These are phyloP conservation scores for Rhadinocentrus ornatus DNA, from an alignment of 2,797 vertebrate genomes.

Conservation along the genomic window DNA sequence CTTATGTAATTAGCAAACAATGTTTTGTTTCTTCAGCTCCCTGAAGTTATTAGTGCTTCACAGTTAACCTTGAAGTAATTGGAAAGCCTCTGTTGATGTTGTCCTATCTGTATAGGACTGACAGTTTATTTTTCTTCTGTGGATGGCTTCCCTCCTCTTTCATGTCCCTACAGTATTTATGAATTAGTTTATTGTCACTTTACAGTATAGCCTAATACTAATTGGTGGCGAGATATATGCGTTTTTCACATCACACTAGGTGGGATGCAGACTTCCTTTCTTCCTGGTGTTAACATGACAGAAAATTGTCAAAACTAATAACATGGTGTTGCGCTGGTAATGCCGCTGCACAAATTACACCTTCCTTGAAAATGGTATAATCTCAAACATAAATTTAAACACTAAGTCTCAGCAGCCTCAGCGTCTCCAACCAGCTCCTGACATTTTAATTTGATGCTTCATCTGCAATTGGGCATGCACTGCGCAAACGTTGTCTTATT, in stretches of 20 bases:
- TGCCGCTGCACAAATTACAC: constrained; percentile 72
- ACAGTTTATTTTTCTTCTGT: constrained; percentile 76
- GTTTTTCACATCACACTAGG: constrained; percentile 78
- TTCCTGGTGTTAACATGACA: constrained; percentile 70
- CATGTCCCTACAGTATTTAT: constrained; percentile 78
- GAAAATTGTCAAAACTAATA: constrained; percentile 76
- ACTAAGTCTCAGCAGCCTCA: constrained; percentile 45
- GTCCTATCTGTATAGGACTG: constrained; percentile 68
- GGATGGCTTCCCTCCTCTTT: constrained; percentile 78
- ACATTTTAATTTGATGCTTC: constrained; percentile 80
- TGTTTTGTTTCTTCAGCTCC: constrained; percentile 81
- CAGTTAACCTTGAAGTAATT: constrained; percentile 83
- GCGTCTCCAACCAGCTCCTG: constrained; percentile 60
- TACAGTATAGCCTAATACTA: constrained; percentile 76
- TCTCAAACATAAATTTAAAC: constrained; percentile 68
- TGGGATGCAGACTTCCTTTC: constrained; percentile 72
- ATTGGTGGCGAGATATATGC: constrained; percentile 79
- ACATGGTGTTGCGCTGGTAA: constrained; percentile 71
- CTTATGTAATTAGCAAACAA: constrained; percentile 84
- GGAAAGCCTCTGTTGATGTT: constrained; percentile 75
- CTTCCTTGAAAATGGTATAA: constrained; percentile 74
- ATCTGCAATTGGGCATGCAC: constrained; percentile 78
- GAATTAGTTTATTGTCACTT: constrained; percentile 79
- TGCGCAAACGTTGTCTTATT: constrained; percentile 70
- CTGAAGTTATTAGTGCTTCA: constrained; percentile 81